Evolutionary conservation across 2,797 vertebrate genomes (phyloP).

Genomic region (Amblyopsis hoosieri): DNA sequence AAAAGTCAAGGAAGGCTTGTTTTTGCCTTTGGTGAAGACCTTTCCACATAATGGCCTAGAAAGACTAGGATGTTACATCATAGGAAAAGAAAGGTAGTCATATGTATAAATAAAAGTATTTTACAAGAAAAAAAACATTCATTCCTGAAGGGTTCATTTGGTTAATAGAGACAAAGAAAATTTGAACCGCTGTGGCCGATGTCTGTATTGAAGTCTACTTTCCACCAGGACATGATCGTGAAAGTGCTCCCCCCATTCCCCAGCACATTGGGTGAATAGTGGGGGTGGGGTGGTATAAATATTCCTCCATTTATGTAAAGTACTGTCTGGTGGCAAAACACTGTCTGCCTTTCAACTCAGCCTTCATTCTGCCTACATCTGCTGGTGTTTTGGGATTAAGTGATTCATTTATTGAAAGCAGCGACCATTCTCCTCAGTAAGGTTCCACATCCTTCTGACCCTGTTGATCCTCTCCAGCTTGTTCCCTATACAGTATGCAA

Average conservation of each 20-base stretch:
- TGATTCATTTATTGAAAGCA: slow-evolving; percentile 41
- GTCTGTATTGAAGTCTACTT: slow-evolving; percentile 18
- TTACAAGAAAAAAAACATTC: too few relatives aligned
- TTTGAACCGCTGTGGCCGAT: slow-evolving; percentile 16
- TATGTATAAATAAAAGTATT: too few relatives aligned
- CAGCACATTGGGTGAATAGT: not conserved
- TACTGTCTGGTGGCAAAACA: not conserved
- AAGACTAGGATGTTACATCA: slow-evolving; percentile 10
- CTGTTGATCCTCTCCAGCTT: slow-evolving; percentile 10
- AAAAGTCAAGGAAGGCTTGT: not conserved
- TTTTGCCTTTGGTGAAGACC: not conserved
- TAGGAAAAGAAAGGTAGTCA: not conserved
- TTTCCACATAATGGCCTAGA: not conserved
- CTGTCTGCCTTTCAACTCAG: slow-evolving; percentile 4
- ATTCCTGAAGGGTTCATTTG: slow-evolving; percentile 10
- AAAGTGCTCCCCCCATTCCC: slow-evolving; percentile 12
- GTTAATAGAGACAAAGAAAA: slow-evolving; percentile 5
- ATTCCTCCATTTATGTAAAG: slow-evolving; percentile 1
- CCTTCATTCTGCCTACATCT: slow-evolving; percentile 24
- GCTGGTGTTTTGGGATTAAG: slow-evolving; percentile 17
- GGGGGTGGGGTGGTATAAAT: not conserved
- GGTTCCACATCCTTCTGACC: slow-evolving; percentile 26
- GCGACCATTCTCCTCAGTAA: slow-evolving; percentile 19
- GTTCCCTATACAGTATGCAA: slow-evolving; percentile 35
- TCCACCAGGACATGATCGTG: slow-evolving; percentile 28